Evolutionary conservation across 2,888 invertebrate genomes (phyloP), one percentile per base, ranked within the genome.

Genomic region (Drosophila hamatofila): DNA sequence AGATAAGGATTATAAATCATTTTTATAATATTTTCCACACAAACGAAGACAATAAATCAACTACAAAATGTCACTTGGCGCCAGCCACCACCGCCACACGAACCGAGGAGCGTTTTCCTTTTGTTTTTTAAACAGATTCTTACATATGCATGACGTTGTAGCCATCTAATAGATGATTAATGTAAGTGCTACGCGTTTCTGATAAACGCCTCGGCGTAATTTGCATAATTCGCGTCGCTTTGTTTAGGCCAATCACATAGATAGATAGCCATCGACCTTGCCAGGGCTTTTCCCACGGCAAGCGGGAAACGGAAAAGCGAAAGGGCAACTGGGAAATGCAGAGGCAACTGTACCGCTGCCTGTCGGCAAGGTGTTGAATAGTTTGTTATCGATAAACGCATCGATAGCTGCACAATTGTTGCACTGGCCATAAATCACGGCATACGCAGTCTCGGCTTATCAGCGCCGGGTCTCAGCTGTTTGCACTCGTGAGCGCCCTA

Each of bases 1-100:
- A 79, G 84, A 85, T 85, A 85, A 88, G 83, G 88, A 85, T 88
- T 85, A 88, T 85, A 85, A 85, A 85, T 85, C 88, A 85, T 88
- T 85, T 85, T 66, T 72, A 83, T 80, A 81, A 81, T 85, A 85
- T 84, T 84, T 84, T 88, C 80, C 83, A 82, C 80, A 76, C 82
- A 78, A 58, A 51, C 72, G 65, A 72, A 73, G 80, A 80, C 69
- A 76, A 86, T 86, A 86, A 86, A 86, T 86, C 88, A 86, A 86
- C 75, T 75, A 60, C 70, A 73, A 81, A 86, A 81, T 86, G 86
- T 86, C 86, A 88, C 57, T 82, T 85, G 84, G 88, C 84, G 84
- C 84, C 84, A 83, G 75, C 79, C 69, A 69, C 72, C 78, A 82
- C 84, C 76, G 71, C 56, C 78, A 70, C 49, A 57, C 65, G 78